phyloP scores from a whole-genome alignment of 2,888 invertebrate genomes.

The Epirrhoe alternata region DNA sequence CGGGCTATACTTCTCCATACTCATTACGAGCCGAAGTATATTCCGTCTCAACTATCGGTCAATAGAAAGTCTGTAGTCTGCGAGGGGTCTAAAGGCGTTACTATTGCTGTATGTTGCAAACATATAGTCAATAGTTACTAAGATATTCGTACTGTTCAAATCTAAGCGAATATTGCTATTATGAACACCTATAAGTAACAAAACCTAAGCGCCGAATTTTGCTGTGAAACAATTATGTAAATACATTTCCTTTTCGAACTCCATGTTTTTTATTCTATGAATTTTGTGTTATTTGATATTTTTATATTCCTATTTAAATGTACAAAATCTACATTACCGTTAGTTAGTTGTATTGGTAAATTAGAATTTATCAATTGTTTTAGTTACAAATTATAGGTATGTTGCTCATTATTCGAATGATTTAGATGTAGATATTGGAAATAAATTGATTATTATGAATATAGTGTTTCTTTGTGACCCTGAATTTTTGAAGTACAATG shows the following conservation, averaged over 20 bases:
- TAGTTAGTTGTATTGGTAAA: slow-evolving; percentile 10
- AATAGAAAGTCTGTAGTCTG: too few species aligned
- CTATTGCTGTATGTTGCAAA: too few species aligned
- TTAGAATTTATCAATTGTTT: slow-evolving; percentile 16
- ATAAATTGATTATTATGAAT: slow-evolving; percentile 21
- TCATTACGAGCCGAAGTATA: too few species aligned
- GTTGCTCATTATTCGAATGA: slow-evolving; percentile 27
- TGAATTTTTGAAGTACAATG: too few species aligned
- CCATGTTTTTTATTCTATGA: slow-evolving; percentile 1
- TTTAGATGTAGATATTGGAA: slow-evolving; percentile 25
- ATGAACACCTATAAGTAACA: too few species aligned
- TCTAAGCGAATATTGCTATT: too few species aligned
- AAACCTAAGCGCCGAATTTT: neutral
- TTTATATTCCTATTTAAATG: slow-evolving; percentile 17
- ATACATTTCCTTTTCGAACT: slow-evolving; percentile 3
- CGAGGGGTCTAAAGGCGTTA: too few species aligned
- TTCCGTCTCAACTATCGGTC: too few species aligned
- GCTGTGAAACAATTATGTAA: neutral
- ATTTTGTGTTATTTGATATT: slow-evolving; percentile 6
- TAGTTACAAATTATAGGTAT: slow-evolving; percentile 13
- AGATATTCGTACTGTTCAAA: too few species aligned
- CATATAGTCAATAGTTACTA: too few species aligned
- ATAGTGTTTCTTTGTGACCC: neutral
- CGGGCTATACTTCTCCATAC: too few species aligned
- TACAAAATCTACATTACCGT: slow-evolving; percentile 20